Base-by-base conservation (phyloP, 2,797 vertebrate species). In the Lacerta bilineata region DNA sequence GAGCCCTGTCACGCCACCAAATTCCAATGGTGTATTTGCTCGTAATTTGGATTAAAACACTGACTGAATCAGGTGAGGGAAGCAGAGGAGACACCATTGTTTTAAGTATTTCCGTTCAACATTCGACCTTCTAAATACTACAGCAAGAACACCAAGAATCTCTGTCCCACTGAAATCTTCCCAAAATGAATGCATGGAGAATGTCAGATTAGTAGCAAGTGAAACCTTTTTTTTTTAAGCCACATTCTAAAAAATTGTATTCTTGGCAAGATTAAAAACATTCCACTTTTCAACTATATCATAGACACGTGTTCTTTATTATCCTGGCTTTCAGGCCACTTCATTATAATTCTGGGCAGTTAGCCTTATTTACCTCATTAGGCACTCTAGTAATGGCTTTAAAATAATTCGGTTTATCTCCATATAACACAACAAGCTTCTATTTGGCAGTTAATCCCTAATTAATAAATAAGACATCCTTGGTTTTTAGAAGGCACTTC, bases 341-440 rank as follows among this genome's bases (percentile, higher is more conserved):
- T n/a, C 68, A 74, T 87, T 87, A 64, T 59, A 50, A 87, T 86
- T 79, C 85, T 55, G 61, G 46, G 41, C 41, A 5, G 84, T 85
- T 46, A 66, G n/a, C 85, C 23, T 86, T 80, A 59, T 72, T 80
- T 80, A 80, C 85, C 46, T 87, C 68, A 80, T 87, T 61, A 87
- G 4, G 43, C 50, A 80, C 46, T 61, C 46, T 36, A n/a, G 33
- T 80, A 61, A 59, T 9, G 5, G 50, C 41, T 61, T 41, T 80
- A 80, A 87, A 72, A 87, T 80, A 29, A 87, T 87, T 80, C 41
- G 17, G 15, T 55, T 80, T 80, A 72, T 80, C 76, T 87, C 77
- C 78, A 80, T 80, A 41, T 11, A 80, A n/a, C 27, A 41, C 66
- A 27, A 59, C n/a, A 59, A 43, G 25, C 46, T 72, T 87, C 66